Conservation (phyloP, 2,888 invertebrate genomes). For the Tachystola acroxantha region DNA sequence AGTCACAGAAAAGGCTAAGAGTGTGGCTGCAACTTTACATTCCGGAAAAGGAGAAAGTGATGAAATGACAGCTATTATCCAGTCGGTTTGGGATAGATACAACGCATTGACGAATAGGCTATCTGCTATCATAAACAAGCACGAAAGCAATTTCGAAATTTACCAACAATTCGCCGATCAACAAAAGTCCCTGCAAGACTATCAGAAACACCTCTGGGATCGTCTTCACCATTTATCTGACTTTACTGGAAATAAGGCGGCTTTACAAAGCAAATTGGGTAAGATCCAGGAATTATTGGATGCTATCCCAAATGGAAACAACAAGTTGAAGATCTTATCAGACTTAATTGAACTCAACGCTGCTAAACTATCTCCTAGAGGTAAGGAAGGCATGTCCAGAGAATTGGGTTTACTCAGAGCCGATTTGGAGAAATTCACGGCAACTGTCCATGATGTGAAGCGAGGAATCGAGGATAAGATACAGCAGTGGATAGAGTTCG, state of each 20-base stretch:
- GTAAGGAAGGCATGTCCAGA: slow-evolving; percentile 90
- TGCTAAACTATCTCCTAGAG: slow-evolving; percentile 85
- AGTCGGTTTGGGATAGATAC: slow-evolving; percentile 87
- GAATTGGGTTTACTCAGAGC: slow-evolving; percentile 88
- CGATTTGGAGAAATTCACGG: slow-evolving; percentile 89
- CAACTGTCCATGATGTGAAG: slow-evolving; percentile 86
- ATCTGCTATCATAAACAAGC: slow-evolving; percentile 82
- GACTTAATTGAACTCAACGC: slow-evolving; percentile 85
- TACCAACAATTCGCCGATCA: slow-evolving; percentile 92
- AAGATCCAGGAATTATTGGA: slow-evolving; percentile 90
- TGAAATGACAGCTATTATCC: slow-evolving; percentile 83
- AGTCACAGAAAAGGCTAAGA: slow-evolving; percentile 91
- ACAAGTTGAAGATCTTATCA: slow-evolving; percentile 86
- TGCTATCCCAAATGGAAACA: slow-evolving; percentile 85
- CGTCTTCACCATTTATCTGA: slow-evolving; percentile 89
- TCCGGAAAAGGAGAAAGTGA: slow-evolving; percentile 74
- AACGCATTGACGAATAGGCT: slow-evolving; percentile 83
- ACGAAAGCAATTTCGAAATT: slow-evolving; percentile 87
- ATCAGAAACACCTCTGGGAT: slow-evolving; percentile 94
- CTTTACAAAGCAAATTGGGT: slow-evolving; percentile 87
- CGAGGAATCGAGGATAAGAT: slow-evolving; percentile 89
- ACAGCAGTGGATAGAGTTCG: slow-evolving; percentile 95
- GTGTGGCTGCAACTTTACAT: slow-evolving; percentile 78
- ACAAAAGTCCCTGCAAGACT: slow-evolving; percentile 91
- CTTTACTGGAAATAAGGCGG: slow-evolving; percentile 91